Base-by-base conservation (phyloP, 2,888 invertebrate genomes). In the Caenorhabditis sp. region DNA sequence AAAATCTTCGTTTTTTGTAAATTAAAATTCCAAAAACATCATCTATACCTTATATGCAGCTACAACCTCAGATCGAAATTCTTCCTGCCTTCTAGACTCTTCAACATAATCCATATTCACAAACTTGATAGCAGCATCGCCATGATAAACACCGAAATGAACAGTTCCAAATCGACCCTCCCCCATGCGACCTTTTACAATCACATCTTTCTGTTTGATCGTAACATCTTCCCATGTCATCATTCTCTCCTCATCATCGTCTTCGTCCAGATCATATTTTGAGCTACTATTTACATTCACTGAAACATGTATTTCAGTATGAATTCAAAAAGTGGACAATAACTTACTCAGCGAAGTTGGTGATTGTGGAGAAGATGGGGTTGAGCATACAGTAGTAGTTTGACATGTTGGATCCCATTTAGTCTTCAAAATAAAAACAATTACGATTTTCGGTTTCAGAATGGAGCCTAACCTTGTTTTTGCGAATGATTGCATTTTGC, bases 101-200 rank as follows among this genome's bases (percentile, higher is more conserved):
- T 85, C 83, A 77, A 94, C 91, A 88, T 94, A 93, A 88, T 94
- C 93, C 91, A 95, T 95, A 89, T 95, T 94, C 78, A 97, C 91
- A 86, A 95, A 91, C 90, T 97, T 97, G 81, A 97, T 94, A 24
- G 97, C 97, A 27, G 97, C 96, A 88, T 95, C 95, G 37, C 82
- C 82, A 51, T 72, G 80, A 57, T 81, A 75, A 50, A 70, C 65
- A 0, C 74, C 94, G 23, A 64, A 54, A 58, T 73, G 64, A 27
- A 73, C 73, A 23, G 21, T 59, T 17, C 73, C 73, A 57, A 73
- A 73, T 26, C 68, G 43, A 23, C 73, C 73, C 19, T 73, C 65
- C 4, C 68, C 68, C 10, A 68, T 61, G 19, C 58, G 43, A 23
- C 54, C 59, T n/a, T 58, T 63, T 1, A 68, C 24, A 36, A 62